phyloP scores from a whole-genome alignment of 2,113 vertebrate species.

The Mormyrus lacerda region DNA sequence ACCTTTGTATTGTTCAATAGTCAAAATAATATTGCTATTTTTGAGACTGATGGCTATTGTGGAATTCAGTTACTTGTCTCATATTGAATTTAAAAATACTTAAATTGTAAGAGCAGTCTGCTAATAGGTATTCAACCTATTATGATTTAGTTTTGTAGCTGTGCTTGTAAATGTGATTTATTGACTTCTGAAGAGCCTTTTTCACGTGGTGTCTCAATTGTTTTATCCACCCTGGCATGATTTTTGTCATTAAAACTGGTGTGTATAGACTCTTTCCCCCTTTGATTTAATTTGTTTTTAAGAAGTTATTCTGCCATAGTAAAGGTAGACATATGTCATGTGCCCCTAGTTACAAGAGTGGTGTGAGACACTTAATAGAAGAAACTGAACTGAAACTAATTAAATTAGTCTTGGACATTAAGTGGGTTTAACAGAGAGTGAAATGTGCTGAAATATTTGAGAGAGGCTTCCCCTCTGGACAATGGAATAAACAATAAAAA shows the following conservation, averaged over 20 bases:
- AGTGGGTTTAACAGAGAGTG: neutral
- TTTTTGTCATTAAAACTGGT: neutral
- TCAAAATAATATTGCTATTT: neutral
- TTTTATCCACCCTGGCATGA: neutral
- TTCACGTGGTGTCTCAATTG: neutral
- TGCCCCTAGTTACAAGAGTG: no score
- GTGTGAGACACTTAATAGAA: no score
- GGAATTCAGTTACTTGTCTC: neutral
- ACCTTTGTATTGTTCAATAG: neutral
- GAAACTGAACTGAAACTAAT: no score
- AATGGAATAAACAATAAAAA: neutral
- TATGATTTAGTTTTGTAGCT: neutral
- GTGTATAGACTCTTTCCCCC: no score
- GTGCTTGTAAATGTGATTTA: neutral
- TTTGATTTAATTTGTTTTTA: no score
- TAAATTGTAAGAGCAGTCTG: neutral
- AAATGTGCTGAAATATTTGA: neutral
- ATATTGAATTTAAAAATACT: neutral
- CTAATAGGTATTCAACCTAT: neutral
- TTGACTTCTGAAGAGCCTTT: neutral
- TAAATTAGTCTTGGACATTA: neutral
- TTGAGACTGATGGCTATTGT: neutral
- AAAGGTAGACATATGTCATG: no score
- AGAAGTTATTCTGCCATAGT: no score
- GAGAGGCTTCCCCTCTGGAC: neutral